Evolutionary conservation across 2,797 vertebrate genomes (phyloP), one percentile per base, ranked within the genome.

Genomic region (Astyanax mexicanus): DNA sequence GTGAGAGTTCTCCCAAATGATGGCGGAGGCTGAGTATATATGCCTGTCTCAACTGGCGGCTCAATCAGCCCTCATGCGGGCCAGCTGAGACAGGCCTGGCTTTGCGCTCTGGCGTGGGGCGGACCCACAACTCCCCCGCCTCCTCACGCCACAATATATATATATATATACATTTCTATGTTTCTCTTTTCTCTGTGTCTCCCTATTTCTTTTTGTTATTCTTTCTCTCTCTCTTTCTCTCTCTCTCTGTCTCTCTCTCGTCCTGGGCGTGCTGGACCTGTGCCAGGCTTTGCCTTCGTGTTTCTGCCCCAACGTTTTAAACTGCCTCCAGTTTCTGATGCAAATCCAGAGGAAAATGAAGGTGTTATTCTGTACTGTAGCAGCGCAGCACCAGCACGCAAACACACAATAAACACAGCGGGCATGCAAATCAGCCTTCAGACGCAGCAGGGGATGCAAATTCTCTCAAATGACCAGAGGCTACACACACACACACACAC

Each of bases 391-490:
- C 21, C 78, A 85, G 49, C 84, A 84, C 79, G 83, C 78, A 74
- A 68, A 42, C 19, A 52, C 54, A 40, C 67, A 80, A 86, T 77
- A 89, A 89, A 89, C 79, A 85, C 80, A 90, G 88, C 81, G 85
- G 84, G 83, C 81, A 92, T 90, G 91, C 89, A 93, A 93, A 92
- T 88, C 49, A 47, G 54, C 78, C 87, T 90, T 87, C 81, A 89
- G 88, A 90, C 88, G 90, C 86, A 85, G 37, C 75, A 87, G 83
- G 77, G 70, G 78, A 92, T 92, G 90, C 84, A 93, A 91, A 92
- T 89, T 69, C 19, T 19, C 37, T 32, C 62, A 70, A 49, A 61
- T 60, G 67, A 77, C 78, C 81, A 69, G 60, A 29, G 64, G 70
- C 76, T 72, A 66, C 40, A 5, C 62, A 32, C 51, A 74, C 57